Conservation (phyloP, 1,140 invertebrate species). For the Cyrtorhinus lividipennis region DNA sequence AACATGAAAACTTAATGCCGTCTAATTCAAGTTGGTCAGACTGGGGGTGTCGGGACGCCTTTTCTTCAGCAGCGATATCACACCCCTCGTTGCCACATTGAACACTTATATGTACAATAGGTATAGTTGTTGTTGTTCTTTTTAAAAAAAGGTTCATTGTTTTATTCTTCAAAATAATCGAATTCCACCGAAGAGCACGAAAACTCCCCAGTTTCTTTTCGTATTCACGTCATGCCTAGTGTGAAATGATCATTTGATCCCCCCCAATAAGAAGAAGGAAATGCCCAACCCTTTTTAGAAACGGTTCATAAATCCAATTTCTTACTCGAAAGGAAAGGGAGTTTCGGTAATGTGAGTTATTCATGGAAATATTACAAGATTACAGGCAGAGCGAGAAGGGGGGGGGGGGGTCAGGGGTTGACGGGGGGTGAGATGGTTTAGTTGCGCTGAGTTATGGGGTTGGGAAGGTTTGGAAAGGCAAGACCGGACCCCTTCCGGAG, state of each 20-base stretch:
- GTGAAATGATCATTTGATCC: conserved; percentile 9
- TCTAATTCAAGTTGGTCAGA: conserved; percentile 3
- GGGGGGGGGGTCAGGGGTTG: not conserved
- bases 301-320: conserved; percentile 15
- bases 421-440: not conserved
- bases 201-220: no score
- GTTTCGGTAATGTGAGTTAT: conserved; percentile 15
- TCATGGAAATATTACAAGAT: conserved; percentile 20
- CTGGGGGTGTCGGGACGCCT: no score
- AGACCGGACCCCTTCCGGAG: conserved; percentile 1
- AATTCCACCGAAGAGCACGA: no score
- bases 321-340: conserved; percentile 4
- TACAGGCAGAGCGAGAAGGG: conserved; percentile 4
- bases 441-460: conserved; percentile 1
- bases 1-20: conserved; percentile 13
- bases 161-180: no score
- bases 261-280: conserved; percentile 3
- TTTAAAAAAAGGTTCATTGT: no score
- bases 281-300: conserved; percentile 5
- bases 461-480: not conserved
- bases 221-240: conserved; percentile 7
- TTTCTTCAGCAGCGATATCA: no score
- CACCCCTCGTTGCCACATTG: no score
- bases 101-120: no score
- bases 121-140: no score